phyloP scores from a whole-genome alignment of 1,140 invertebrate genomes.

The Drosophila santomea region DNA sequence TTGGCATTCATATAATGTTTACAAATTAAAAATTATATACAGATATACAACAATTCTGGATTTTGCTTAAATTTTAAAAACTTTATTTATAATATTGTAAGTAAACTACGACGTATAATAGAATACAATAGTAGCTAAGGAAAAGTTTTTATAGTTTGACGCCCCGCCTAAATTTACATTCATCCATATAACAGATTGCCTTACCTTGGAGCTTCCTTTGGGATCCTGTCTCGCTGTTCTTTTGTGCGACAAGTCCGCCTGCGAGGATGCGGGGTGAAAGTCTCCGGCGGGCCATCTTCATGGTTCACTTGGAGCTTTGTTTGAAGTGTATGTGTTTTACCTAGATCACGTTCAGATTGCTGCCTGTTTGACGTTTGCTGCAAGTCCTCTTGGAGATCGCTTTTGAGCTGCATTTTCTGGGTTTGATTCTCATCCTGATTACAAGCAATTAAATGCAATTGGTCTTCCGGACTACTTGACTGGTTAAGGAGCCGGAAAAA shows the following conservation, averaged over 20 bases:
- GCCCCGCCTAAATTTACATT: no score
- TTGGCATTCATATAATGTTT: no score
- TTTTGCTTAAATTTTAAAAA: no score
- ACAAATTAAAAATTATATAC: no score
- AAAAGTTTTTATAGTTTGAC: no score
- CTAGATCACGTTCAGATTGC: neutral
- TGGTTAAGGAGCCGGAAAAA: slow-evolving; percentile 15
- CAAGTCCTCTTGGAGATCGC: neutral
- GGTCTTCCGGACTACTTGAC: neutral
- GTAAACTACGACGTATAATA: no score
- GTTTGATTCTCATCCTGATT: neutral
- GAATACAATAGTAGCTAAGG: no score
- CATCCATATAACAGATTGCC: neutral
- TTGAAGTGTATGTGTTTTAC: neutral
- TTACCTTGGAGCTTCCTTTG: neutral
- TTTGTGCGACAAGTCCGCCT: neutral
- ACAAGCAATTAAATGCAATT: neutral
- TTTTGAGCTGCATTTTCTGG: neutral
- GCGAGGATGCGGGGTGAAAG: neutral
- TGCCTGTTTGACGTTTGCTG: no score
- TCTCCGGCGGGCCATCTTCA: neutral
- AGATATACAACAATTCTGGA: no score
- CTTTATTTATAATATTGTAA: no score
- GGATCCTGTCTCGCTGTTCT: neutral
- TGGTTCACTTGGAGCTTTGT: neutral